These are phyloP conservation scores for Psammodynastes pulverulentus DNA, from an alignment of 2,113 vertebrate genomes.

Conservation along the genomic window DNA sequence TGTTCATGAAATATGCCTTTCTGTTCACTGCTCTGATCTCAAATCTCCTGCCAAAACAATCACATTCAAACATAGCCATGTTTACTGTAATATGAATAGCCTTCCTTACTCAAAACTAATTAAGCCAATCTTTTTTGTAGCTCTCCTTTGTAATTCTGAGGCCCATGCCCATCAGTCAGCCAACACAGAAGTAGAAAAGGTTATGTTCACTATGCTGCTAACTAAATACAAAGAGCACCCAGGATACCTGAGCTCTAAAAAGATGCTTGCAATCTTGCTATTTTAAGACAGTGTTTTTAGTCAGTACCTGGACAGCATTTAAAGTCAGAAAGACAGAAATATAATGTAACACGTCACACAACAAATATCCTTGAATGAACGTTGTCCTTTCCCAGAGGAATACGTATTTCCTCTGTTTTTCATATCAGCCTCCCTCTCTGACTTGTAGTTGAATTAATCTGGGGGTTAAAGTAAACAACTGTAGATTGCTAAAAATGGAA, in stretches of 20 bases:
- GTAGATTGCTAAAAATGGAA: slow-evolving; percentile 51
- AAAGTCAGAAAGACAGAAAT: fast-evolving
- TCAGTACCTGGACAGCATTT: neutral
- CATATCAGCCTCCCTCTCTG: neutral
- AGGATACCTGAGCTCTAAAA: neutral
- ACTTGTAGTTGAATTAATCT: slow-evolving; percentile 41
- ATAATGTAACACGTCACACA: neutral
- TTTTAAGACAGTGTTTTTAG: neutral
- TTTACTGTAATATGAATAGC: neutral
- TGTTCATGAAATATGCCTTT: neutral
- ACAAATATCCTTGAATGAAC: neutral
- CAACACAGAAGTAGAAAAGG: neutral
- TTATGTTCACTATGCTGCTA: neutral
- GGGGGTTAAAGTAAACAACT: slow-evolving; percentile 59
- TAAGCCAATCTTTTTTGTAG: neutral
- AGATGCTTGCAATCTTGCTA: neutral
- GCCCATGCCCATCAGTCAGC: neutral
- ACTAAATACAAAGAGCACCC: neutral
- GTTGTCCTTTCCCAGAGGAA: neutral
- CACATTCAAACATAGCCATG: neutral
- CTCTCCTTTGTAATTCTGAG: neutral
- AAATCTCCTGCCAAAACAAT: neutral
- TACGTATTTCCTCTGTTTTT: neutral
- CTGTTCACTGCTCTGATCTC: neutral
- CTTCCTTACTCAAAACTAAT: neutral